Evolutionary conservation across 2,113 vertebrate species (phyloP).

Genomic region (Mormyrus lacerda): DNA sequence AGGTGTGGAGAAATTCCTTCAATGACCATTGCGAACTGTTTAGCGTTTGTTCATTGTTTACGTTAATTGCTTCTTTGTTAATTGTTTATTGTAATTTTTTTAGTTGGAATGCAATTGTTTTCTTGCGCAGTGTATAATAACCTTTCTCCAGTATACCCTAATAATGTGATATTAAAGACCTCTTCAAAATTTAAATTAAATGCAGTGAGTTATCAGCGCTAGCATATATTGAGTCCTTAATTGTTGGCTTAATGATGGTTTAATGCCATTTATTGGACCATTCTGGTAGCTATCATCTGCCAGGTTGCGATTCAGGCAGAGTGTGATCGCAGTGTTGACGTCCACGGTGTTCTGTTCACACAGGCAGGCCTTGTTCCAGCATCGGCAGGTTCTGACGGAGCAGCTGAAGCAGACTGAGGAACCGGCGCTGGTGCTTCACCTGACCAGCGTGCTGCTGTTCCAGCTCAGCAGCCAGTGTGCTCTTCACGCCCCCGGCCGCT

Average conservation of each 20-base stretch:
- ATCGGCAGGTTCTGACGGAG: conserved; percentile 80
- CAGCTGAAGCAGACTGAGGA: conserved; percentile 85
- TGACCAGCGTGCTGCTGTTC: conserved; percentile 83
- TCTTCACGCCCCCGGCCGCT: conserved; percentile 91
- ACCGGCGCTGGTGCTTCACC: conserved; percentile 84
- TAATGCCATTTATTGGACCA: background rate
- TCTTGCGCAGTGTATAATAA: background rate
- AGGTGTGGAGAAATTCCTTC: conserved; percentile 61
- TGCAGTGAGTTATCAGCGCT: background rate
- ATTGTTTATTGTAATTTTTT: background rate
- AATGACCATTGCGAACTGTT: background rate
- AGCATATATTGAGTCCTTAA: background rate
- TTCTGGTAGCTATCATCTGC: background rate
- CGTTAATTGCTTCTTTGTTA: background rate
- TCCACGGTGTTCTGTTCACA: conserved; percentile 10
- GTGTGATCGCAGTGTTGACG: background rate
- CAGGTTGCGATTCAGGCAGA: background rate
- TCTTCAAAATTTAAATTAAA: background rate
- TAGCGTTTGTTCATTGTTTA: background rate
- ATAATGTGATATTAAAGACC: background rate
- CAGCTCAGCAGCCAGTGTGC: conserved; percentile 80
- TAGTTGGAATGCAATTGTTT: background rate
- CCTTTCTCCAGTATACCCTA: background rate
- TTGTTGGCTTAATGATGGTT: background rate
- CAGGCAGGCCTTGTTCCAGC: conserved; percentile 84